Conservation (phyloP, 2,888 invertebrate species). For the Lysandra bellargus region DNA sequence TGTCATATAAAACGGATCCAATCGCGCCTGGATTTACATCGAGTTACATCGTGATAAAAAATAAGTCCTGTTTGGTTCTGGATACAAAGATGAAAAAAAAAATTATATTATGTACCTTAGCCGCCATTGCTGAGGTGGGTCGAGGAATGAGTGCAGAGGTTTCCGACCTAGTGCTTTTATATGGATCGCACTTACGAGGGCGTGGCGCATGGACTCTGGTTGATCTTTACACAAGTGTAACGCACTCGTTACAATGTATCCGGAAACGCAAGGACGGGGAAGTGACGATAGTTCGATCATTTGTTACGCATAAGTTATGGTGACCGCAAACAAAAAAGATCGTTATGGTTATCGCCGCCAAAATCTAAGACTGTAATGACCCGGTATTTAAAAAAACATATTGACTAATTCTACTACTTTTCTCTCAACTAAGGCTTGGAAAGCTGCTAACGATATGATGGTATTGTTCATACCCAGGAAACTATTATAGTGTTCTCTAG, state of each 20-base stretch:
- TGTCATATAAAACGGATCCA: too few species aligned
- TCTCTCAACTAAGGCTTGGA: too few species aligned
- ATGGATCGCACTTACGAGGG: slow-evolving; percentile 61
- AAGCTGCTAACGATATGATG: too few species aligned
- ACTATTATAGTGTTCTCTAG: too few species aligned
- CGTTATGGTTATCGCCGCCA: not conserved
- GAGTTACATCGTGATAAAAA: too few species aligned
- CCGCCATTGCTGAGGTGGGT: slow-evolving; percentile 70
- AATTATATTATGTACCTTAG: slow-evolving; percentile 57
- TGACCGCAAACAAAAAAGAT: too few species aligned
- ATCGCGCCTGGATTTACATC: too few species aligned
- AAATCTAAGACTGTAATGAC: not conserved
- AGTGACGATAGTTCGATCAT: slow-evolving; percentile 39
- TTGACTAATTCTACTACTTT: too few species aligned
- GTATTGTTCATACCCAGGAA: too few species aligned
- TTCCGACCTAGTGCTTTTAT: slow-evolving; percentile 63
- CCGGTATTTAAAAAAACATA: too few species aligned
- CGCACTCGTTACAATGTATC: slow-evolving; percentile 48
- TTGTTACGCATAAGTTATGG: not conserved
- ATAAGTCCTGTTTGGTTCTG: too few species aligned
- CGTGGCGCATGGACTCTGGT: slow-evolving; percentile 58
- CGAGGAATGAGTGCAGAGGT: slow-evolving; percentile 65
- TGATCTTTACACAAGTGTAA: slow-evolving; percentile 61
- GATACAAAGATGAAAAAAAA: not conserved
- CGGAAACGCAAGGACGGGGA: slow-evolving; percentile 56